Evolutionary conservation across 92 coral and sea anemone genomes (phyloP).

Genomic region (Metridium senile): DNA sequence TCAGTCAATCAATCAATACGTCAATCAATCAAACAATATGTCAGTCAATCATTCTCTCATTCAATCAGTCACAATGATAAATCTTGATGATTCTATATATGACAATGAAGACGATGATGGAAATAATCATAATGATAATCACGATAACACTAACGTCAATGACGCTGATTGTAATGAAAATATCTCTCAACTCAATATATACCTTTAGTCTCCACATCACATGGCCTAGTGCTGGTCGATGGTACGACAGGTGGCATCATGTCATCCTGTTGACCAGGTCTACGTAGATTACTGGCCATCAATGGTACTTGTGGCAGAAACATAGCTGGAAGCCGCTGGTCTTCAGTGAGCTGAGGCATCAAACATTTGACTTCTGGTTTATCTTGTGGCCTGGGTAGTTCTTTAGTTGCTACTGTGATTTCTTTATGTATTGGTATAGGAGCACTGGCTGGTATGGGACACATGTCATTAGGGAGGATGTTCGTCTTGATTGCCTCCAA

Average conservation of each 20-base stretch:
- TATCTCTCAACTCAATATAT: neutral
- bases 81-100: no score
- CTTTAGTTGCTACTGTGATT: neutral
- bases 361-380: neutral
- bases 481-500: neutral
- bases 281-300: neutral
- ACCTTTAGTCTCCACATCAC: slow-evolving; percentile 26
- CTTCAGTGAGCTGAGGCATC: neutral
- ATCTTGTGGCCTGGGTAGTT: slow-evolving; percentile 1
- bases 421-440: neutral
- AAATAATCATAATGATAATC: neutral
- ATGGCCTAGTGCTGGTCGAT: slow-evolving; percentile 9
- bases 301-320: neutral
- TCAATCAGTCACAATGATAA: no score
- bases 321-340: neutral
- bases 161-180: neutral
- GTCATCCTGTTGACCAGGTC: neutral
- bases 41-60: no score
- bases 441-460: neutral
- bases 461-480: neutral
- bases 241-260: neutral
- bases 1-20: no score
- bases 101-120: neutral
- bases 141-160: neutral
- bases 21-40: no score